Evolutionary conservation across 2,797 vertebrate genomes (phyloP), one percentile per base, ranked within the genome.

Genomic region (Neomorphus geoffroyi): DNA sequence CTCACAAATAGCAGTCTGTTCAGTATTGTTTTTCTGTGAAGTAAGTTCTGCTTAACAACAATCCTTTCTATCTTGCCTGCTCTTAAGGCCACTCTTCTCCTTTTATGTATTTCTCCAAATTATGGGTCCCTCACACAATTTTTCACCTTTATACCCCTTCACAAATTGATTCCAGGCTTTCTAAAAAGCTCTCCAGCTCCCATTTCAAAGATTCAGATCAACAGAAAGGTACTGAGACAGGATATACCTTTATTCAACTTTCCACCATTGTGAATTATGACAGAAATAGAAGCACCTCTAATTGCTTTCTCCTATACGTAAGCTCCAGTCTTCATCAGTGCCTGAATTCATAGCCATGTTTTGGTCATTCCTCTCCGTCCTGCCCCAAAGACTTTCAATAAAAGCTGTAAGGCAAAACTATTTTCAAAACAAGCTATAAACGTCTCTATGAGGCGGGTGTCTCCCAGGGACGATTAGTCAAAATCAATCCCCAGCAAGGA

Each of bases 141-240:
- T 94, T 70, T 94, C 88, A 86, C 92, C 80, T 96, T 94, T 91
- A 80, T 78, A 66, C 57, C 35, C 28, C 51, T 54, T 37, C 48
- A 83, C 78, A 95, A 95, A 95, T 72, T 92, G 80, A 91, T 94
- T 95, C 65, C 56, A 86, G 62, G 56, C 54, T 96, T 94, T 77
- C 48, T 70, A 32, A 93, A 92, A 94, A 30, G 12, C 48, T 92
- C 48, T 80, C 32, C 79, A 67, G 39, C 39, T 85, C 51, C n/a
- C 35, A n/a, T 14, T 80, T 45, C 64, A 71, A 93, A 60, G 65
- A 51, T 66, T 67, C 13, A 21, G 62, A 73, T 53, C 60, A 56
- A 75, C 50, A 86, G 54, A 46, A 60, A 70, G 43, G 48, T 11
- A 43, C 18, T 13, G 30, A 88, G 71, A 60, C 18, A 65, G 54